Conservation (phyloP, 2,113 vertebrate species). For the Sigmodon hispidus region DNA sequence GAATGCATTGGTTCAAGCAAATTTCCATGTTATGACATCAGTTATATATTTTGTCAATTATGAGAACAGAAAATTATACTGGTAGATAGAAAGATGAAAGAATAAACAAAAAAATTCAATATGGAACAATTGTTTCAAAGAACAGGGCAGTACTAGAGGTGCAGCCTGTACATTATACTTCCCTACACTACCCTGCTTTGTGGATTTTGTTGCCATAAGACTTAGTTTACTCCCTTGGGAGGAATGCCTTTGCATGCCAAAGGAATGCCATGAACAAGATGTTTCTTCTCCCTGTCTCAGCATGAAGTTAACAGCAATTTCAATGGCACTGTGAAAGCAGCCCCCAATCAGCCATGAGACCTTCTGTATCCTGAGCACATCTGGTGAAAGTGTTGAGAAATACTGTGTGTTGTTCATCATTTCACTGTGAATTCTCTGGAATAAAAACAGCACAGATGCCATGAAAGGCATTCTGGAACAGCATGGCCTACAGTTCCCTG, state of each 20-base stretch:
- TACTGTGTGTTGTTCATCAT: not conserved
- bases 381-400: not conserved
- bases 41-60: not conserved
- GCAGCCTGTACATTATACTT: not conserved
- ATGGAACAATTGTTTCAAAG: not conserved
- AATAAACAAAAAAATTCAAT: conserved; percentile 6
- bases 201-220: not conserved
- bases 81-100: not conserved
- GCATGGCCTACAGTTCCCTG: not conserved
- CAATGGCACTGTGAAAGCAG: not conserved
- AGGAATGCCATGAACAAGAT: not conserved
- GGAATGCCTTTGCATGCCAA: not conserved
- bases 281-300: not conserved
- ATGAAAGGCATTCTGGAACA: not conserved
- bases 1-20: not conserved
- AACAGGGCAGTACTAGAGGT: not conserved
- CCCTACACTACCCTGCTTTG: not conserved
- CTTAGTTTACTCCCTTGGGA: not conserved
- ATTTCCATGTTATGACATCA: not conserved
- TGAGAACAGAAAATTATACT: not conserved
- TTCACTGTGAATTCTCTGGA: not conserved
- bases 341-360: not conserved
- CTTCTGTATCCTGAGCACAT: not conserved
- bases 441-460: not conserved
- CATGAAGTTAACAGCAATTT: not conserved